Conservation (phyloP, 2,113 vertebrate species). For the Mola mola region DNA sequence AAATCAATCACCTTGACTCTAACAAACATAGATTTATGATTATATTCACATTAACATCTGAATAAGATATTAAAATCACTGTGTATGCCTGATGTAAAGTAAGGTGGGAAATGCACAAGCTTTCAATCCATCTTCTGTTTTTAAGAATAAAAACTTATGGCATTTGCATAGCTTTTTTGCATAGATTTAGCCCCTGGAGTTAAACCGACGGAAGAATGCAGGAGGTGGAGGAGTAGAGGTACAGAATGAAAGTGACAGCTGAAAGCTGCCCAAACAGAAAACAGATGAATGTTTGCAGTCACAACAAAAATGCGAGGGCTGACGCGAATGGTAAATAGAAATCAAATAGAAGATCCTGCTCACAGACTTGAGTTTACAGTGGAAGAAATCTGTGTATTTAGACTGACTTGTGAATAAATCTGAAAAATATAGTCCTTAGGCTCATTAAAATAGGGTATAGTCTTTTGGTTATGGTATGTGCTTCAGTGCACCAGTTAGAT, state of each 20-base stretch:
- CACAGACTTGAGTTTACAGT: too few species aligned
- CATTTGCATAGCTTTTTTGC: constrained; percentile 8
- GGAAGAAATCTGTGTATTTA: too few species aligned
- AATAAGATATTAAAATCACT: not conserved
- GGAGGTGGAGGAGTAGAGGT: not conserved
- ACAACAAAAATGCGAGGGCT: too few species aligned
- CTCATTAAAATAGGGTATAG: too few species aligned
- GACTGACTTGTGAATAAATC: not conserved
- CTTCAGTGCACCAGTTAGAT: too few species aligned
- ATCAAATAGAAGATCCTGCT: too few species aligned
- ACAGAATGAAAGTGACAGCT: not conserved
- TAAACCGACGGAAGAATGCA: constrained; percentile 10
- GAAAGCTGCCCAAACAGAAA: not conserved
- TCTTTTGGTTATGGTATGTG: too few species aligned
- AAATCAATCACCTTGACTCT: not conserved
- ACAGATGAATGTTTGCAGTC: constrained; percentile 2
- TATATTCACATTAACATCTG: not conserved
- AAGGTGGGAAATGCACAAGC: not conserved
- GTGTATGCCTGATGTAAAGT: not conserved
- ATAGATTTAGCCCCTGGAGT: not conserved
- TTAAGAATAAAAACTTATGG: not conserved
- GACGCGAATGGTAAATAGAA: too few species aligned
- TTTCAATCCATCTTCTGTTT: not conserved
- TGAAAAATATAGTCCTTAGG: too few species aligned
- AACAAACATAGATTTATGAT: not conserved